Conservation (phyloP, 2,113 vertebrate genomes). For the Tachysurus vachellii region DNA sequence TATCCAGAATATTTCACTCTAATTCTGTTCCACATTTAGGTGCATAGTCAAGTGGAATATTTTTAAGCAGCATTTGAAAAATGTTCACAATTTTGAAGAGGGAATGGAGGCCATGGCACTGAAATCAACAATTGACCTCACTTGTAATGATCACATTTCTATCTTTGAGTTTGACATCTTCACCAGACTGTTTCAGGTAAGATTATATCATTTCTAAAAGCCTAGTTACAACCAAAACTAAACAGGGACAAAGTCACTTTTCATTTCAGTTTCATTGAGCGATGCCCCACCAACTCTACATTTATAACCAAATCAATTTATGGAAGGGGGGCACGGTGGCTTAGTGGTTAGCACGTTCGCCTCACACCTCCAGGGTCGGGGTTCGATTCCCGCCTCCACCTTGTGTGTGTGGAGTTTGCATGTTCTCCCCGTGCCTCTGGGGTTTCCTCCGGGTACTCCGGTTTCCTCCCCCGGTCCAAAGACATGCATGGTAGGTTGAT, state of each 20-base stretch:
- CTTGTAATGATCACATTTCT: constrained; percentile 82
- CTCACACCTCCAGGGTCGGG: no score
- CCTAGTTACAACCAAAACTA: not conserved
- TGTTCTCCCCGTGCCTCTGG: no score
- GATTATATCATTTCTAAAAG: not conserved
- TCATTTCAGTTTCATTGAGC: not conserved
- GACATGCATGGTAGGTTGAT: no score
- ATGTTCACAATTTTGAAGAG: constrained; percentile 73
- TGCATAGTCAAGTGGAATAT: constrained; percentile 80
- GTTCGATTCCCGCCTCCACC: no score
- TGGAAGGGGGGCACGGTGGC: no score
- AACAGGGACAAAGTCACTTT: not conserved
- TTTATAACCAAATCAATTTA: not conserved
- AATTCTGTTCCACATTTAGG: constrained; percentile 61
- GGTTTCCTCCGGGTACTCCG: no score
- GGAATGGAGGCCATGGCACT: constrained; percentile 79
- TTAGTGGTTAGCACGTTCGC: no score
- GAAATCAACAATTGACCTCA: constrained; percentile 84
- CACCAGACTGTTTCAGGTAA: constrained; percentile 86
- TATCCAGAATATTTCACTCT: not conserved
- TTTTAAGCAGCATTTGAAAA: constrained; percentile 73
- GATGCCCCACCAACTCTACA: not conserved
- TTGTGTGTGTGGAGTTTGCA: no score
- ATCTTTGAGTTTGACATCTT: constrained; percentile 92
- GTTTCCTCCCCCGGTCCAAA: no score